Evolutionary conservation across 2,113 vertebrate genomes (phyloP), one percentile per base, ranked within the genome.

Genomic region (Nothocercus nigrocapillus): DNA sequence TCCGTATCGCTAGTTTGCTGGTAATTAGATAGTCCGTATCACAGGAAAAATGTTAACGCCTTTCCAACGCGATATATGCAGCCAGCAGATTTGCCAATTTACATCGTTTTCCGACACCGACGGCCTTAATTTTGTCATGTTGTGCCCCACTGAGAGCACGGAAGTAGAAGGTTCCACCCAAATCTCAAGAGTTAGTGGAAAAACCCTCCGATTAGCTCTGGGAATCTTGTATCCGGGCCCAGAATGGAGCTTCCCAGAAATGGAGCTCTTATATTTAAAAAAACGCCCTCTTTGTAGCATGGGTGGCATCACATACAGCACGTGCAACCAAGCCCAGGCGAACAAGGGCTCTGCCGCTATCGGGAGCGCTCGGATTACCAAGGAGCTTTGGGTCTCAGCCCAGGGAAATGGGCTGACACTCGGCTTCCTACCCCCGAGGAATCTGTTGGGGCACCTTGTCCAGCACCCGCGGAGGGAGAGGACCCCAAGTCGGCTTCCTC

Each of bases 1-100:
- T 95, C 84, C 49, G n/a, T 61, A 77, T 86, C 90, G 80, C 62
- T 78, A 92, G 69, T 95, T 89, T 73, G 49, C 77, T 96, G 88
- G 63, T 90, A 93, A 95, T 95, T 86, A 89, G 83, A 84, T 18
- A 72, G 83, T 44, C 93, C 44, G 4, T 79, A 93, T 90, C 90
- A 96, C 81, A 94, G 81, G 66, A 72, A 87, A 91, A 87, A 53
- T 84, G 62, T 94, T 87, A 90, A 82, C 76, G 42, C 59, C 88
- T 90, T 93, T 68, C 75, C 77, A 76, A 80, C 69, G 63, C 11
- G 89, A 68, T 63, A 77, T 14, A 45, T 10, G 64, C 19, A 85
- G 36, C 49, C 54, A 89, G 59, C n/a, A 85, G 64, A 85, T 93
- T 56, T 84, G 40, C 45, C 70, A 88, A 75, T 85, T 92, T 86